Percentiles rank a stretch among this genome's conserved stretches.
These are phyloP conservation scores for Chloromyia formosa DNA, from an alignment of 2,888 invertebrate genomes.

Conservation along the genomic window DNA sequence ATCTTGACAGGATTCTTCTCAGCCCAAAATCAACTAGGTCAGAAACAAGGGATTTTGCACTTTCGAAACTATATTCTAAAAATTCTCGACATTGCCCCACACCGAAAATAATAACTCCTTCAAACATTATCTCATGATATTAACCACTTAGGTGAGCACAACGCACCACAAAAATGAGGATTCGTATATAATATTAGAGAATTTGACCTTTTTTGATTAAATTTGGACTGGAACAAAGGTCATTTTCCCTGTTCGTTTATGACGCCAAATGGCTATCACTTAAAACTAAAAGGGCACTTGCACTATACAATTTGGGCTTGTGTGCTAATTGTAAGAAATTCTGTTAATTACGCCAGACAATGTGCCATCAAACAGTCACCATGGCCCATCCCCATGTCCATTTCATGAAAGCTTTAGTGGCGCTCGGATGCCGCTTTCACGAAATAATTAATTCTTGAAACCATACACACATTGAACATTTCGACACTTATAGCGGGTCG, in stretches of 20 bases:
- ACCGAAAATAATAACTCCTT: too few relatives aligned
- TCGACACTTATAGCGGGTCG: background rate
- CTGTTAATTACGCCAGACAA: background rate
- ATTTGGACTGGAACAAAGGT: background rate
- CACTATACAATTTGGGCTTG: background rate
- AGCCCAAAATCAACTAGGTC: too few relatives aligned
- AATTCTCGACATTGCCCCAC: too few relatives aligned
- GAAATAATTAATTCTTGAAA: constrained; percentile 7
- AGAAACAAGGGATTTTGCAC: too few relatives aligned
- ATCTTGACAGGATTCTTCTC: too few relatives aligned
- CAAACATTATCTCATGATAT: too few relatives aligned
- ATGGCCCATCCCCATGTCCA: background rate
- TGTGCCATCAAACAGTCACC: background rate
- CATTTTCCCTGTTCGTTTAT: background rate
- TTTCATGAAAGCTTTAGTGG: background rate
- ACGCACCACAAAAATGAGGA: too few relatives aligned
- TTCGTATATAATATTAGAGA: background rate
- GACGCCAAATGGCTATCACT: background rate
- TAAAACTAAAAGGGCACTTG: background rate
- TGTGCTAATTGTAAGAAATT: constrained; percentile 10
- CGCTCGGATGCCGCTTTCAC: background rate
- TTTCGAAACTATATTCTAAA: too few relatives aligned
- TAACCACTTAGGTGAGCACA: too few relatives aligned
- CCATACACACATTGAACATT: constrained; percentile 1
- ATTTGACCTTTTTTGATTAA: constrained; percentile 1